Base-by-base conservation (phyloP, 2,888 invertebrate genomes). In the Erynnis tages region DNA sequence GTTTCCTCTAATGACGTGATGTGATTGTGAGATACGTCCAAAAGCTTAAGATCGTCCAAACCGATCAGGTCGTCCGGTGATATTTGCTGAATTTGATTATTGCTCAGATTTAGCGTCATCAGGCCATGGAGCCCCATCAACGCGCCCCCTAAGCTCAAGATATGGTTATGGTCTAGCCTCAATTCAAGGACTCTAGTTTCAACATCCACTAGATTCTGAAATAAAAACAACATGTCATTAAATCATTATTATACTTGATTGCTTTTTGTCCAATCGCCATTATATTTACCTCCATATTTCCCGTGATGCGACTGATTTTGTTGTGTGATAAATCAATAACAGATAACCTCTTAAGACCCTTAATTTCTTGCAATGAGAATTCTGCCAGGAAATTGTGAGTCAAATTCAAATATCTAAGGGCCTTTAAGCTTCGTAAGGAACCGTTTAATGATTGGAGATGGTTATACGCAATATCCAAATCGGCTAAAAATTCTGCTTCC, bases 331-430 rank as follows among this genome's bases (percentile, higher is more conserved):
- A 84, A 79, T 96, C 96, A 49, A 96, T 91, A 10, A 92, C 90
- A 40, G 91, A 91, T n/a, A 96, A 80, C 57, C 91, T 91, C 59
- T 92, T 91, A 54, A 96, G 78, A 0, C 95, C 95, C 53, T 93
- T 93, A 37, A 96, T 92, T 76, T 96, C 95, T 73, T 94, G 93
- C 67, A 96, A 91, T 0, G 95, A 95, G 81, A 96, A 96, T 67
- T 95, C 94, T 0, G 91, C 90, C 52, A 96, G 89, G 29, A 91
- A 88, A 72, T 96, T 96, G 71, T 93, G 93, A 0, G 95, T 94
- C 55, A 96, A 85, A 79, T 96, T 96, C 34, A 95, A 90, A 59
- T 91, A 92, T 58, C 91, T 91, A 14, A 96, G 79, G 6, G 92
- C 92, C 62, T 91, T 91, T 44, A 96, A 82, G 32, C 93, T 93